Conservation (phyloP, 2,888 invertebrate genomes). For the Fragum whitleyi region DNA sequence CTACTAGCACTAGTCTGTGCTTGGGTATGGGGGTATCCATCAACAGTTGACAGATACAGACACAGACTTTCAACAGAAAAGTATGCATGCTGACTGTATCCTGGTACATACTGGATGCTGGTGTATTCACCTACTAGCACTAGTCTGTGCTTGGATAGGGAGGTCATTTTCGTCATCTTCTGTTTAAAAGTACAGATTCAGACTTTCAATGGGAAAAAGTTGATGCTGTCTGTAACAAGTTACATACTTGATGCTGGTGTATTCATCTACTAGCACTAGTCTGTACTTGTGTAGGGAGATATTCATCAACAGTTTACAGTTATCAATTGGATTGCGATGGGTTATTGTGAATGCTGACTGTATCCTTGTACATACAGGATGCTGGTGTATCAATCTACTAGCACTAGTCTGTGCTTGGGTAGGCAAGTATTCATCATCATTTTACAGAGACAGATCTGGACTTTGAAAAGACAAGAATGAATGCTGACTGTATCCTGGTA, state of each 20-base stretch:
- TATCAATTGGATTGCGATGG: neutral
- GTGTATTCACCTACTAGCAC: slow-evolving; percentile 2
- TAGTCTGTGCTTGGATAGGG: slow-evolving; percentile 3
- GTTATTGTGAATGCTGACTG: too few species aligned
- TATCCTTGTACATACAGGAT: too few species aligned
- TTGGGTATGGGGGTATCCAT: neutral
- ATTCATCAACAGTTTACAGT: neutral
- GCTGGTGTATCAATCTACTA: too few species aligned
- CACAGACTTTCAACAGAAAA: too few species aligned
- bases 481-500: neutral
- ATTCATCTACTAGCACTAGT: neutral
- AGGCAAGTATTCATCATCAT: too few species aligned
- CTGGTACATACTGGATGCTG: slow-evolving; percentile 18
- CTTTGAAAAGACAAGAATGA: too few species aligned
- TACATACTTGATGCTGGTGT: neutral
- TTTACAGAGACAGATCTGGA: too few species aligned
- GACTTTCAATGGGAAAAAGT: neutral
- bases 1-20: slow-evolving; percentile 20
- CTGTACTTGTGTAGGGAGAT: neutral
- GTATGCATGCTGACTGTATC: too few species aligned
- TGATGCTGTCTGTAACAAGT: neutral
- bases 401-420: too few species aligned
- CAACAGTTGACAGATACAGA: too few species aligned
- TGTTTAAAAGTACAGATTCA: too few species aligned
- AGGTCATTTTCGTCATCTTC: too few species aligned